Base-by-base conservation (phyloP, 2,113 vertebrate genomes). In the Notothenia coriiceps region DNA sequence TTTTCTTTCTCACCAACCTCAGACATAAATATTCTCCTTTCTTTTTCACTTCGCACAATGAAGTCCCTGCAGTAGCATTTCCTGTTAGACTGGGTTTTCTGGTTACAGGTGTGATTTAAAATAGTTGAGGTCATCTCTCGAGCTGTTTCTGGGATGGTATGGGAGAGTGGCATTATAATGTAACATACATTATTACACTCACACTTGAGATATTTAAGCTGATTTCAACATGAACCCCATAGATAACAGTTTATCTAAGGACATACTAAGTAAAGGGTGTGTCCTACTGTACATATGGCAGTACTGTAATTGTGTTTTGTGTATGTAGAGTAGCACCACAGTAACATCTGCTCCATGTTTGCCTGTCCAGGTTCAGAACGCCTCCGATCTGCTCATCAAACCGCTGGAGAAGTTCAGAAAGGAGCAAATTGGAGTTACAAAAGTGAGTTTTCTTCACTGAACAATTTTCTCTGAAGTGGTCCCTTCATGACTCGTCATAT, bases 371-470 rank as follows among this genome's bases (percentile, higher is more conserved):
- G 97, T 99, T 18, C 97, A 99, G 77, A 99, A 99, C 2, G 97
- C 98, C 0, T 97, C 96, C 18, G 97, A 98, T 90, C 90, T 99
- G 86, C 95, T 99, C 81, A 99, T 99, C 82, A 99, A 98, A 75
- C 98, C 98, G 14, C 61, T 99, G 94, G 98, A 99, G 93, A 97
- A 95, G 90, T 99, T 99, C 80, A 95, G 96, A 50, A 99, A 99
- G 89, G 98, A 99, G 40, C 97, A 99, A 87, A 98, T 99, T 70
- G 96, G 96, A 40, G 95, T 97, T 69, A 98, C 97, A 74, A 99
- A 99, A 95, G 98, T 99, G 94, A 93, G 93, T 83, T 11, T 54
- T 71, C 17, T 44, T 5, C 7, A 20, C 44, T n/a, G 44, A 49
- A 46, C 55, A 11, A 3, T 46, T 35, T 44, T 40, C 12, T 52